Evolutionary conservation across 2,888 invertebrate genomes (phyloP), one percentile per base, ranked within the genome.

Genomic region (Ophion obscuratus): DNA sequence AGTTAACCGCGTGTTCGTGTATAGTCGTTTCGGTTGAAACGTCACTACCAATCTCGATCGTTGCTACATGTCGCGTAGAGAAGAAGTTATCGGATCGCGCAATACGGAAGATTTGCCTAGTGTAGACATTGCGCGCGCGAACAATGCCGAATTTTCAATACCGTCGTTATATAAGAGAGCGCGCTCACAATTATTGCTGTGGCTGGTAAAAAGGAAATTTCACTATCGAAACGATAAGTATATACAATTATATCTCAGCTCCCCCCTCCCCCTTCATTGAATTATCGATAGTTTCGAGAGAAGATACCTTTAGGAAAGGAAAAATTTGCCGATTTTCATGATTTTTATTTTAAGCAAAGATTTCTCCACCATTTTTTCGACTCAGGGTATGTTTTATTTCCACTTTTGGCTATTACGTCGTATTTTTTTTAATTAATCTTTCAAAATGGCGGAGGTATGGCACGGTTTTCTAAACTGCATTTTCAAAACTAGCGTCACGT

Each of bases 191-290:
- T 61, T 61, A 61, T 61, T 61, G 24, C 24, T 61, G 61, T 20
- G 20, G 24, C 40, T 44, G 40, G 14, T 66, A n/a, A 67, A 40
- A n/a, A 67, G 67, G 9, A 67, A 67, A 40, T 66, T 66, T 66
- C 27, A 44, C 40, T 67, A 40, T 40, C 2, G 40, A 36, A 67
- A 67, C 14, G 20, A 67, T 40, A 17, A 67, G 40, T 66, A 36
- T 36, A 36, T 61, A 61, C 61, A 61, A 61, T 61, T 24, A 61
- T 53, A 53, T 53, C 53, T 53, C 11, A 11, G 14, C 11, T 17
- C 14, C 53, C 53, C 53, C 53, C 53, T 14, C 53, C 53, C 53
- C 14, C 14, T 17, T 5, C 53, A 17, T 53, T 53, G 53, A 53
- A 53, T 17, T 53, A 2, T 11, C 17, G 53, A 53, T 53, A 53